Base-by-base conservation (phyloP, 1,140 invertebrate species). In the Reticulitermes speratus region DNA sequence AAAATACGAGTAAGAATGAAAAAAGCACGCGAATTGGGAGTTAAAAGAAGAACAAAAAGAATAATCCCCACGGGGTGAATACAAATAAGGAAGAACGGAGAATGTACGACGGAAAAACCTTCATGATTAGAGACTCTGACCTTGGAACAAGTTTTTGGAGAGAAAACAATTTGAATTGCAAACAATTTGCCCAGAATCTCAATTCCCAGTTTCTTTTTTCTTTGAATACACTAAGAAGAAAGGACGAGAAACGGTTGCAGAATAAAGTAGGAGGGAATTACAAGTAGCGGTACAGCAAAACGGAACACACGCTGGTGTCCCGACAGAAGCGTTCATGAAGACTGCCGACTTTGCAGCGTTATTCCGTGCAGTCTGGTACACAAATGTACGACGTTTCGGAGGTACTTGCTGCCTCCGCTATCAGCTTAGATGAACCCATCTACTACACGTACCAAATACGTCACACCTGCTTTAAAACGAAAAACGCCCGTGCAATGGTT, bases 161-260 rank as follows among this genome's bases (percentile, higher is more conserved):
- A 75, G 59, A 65, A 75, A 75, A 30, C 65, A 30, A 75, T 75
- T 75, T 75, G 65, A 75, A 75, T 75, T 75, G 65, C 65, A 75
- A 75, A 75, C n/a, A 75, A 75, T 75, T 75, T 75, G n/a, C 5
- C n/a, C 5, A 9, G 25, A 25, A 75, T 75, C n/a, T 30, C 25
- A 75, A 75, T 75, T 75, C n/a, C 7, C 65, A 75, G n/a, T 75
- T 75, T 75, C 14, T 55, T 75, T 59, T 75, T 75, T 16, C 65
- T 75, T 75, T 75, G n/a, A 30, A 75, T 75, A 75, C 65, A n/a
- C 7, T 19, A 75, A 30, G 25, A 75, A 75, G 65, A 75, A 75
- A 30, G 7, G 65, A 75, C 7, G 65, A 75, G 65, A 25, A 75
- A 75, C 65, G 25, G 65, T 75, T 75, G n/a, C 14, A 75, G 1